Conservation (phyloP, 23 tunicate genomes). For the Clavelina lepadiformis region DNA sequence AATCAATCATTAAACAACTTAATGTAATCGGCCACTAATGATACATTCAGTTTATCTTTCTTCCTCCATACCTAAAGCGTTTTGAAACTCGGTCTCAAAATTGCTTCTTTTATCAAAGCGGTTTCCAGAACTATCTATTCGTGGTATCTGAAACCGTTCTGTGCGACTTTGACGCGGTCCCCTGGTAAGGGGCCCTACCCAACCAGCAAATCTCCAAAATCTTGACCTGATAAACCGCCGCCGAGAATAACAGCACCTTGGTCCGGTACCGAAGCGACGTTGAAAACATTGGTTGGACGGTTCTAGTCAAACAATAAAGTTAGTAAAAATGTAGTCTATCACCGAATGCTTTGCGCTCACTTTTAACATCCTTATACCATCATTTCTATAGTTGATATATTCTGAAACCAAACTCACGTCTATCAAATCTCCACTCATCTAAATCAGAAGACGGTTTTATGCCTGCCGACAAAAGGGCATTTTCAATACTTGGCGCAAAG, state of each 20-base stretch:
- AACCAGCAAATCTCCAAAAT: background rate
- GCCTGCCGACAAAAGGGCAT: background rate
- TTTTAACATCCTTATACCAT: too few relatives aligned
- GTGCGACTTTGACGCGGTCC: conserved; percentile 8
- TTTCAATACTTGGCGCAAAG: background rate
- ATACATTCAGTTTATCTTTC: too few relatives aligned
- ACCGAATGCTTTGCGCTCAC: too few relatives aligned
- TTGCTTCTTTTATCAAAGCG: too few relatives aligned
- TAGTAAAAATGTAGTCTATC: too few relatives aligned
- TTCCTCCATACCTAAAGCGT: too few relatives aligned
- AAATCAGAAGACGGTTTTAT: background rate
- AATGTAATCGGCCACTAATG: too few relatives aligned
- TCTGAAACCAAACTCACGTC: background rate
- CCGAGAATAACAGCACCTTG: conserved; percentile 8
- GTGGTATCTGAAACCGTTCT: conserved; percentile 9
- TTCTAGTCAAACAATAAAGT: background rate
- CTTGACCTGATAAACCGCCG: background rate
- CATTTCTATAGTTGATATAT: too few relatives aligned
- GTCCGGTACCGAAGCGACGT: background rate
- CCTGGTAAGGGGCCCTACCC: background rate
- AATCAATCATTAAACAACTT: background rate
- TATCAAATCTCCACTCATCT: conserved; percentile 14
- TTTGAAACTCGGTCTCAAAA: too few relatives aligned
- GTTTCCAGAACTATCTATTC: background rate
- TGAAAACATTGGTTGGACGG: conserved; percentile 3